Evolutionary conservation across 1,140 invertebrate species (phyloP).

Genomic region (Drosophila busckii): DNA sequence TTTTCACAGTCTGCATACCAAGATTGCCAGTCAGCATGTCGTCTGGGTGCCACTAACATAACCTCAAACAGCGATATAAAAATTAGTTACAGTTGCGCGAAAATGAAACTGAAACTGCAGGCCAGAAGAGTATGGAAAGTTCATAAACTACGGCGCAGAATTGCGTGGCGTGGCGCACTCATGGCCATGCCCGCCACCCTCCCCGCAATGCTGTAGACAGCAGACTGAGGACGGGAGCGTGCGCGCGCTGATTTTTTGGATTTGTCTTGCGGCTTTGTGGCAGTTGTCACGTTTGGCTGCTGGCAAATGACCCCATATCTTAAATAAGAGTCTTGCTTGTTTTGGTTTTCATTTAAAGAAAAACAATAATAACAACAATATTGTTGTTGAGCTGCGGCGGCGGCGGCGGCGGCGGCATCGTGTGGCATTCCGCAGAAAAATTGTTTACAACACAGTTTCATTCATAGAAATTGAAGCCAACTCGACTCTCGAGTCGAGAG

Average conservation of each 20-base stretch:
- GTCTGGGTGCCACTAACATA: constrained; percentile 39
- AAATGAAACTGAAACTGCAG: constrained; percentile 33
- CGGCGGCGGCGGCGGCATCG: not conserved
- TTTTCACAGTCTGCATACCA: constrained; percentile 41
- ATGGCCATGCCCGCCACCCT: constrained; percentile 12
- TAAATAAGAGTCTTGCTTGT: constrained; percentile 9
- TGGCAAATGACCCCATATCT: constrained; percentile 34
- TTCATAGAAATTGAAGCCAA: constrained; percentile 32
- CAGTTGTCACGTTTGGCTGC: constrained; percentile 36
- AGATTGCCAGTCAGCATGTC: constrained; percentile 33
- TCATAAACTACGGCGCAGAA: not conserved
- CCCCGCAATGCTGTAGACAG: no score
- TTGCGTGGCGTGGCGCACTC: constrained; percentile 16
- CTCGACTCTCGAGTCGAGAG: no score
- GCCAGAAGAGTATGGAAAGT: constrained; percentile 7
- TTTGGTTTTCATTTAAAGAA: constrained; percentile 12
- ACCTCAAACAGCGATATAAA: no score
- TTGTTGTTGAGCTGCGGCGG: not conserved
- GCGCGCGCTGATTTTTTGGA: constrained; percentile 6
- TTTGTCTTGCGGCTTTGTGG: constrained; percentile 2
- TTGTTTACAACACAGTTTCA: no score
- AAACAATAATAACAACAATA: no score
- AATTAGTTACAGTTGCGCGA: constrained; percentile 41
- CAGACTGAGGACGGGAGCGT: not conserved
- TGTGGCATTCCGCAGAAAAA: constrained; percentile 29